Evolutionary conservation across 2,113 vertebrate genomes (phyloP).

Genomic region (Jaculus jaculus): DNA sequence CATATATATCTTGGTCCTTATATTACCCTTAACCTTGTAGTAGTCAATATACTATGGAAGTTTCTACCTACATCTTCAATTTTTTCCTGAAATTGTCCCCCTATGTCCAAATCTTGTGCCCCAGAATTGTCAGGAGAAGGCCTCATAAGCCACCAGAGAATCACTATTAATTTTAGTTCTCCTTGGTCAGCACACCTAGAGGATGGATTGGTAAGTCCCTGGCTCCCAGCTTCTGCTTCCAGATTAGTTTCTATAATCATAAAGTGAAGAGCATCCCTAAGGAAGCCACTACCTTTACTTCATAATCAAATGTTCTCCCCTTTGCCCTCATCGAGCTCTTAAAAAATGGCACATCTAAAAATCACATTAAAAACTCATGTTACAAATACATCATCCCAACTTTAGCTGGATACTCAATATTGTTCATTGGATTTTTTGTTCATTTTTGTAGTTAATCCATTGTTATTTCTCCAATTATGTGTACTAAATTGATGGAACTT

Average conservation of each 20-base stretch:
- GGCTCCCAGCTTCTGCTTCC: not conserved
- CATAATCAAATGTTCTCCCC: not conserved
- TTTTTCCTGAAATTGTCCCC: not conserved
- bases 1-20: not conserved
- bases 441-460: not conserved
- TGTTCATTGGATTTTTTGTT: not conserved
- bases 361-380: not conserved
- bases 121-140: not conserved
- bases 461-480: not conserved
- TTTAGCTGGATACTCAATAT: not conserved
- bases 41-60: not conserved
- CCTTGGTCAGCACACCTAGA: not conserved
- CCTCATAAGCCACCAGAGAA: not conserved
- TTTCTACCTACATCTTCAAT: not conserved
- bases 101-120: not conserved
- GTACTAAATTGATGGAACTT: not conserved
- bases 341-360: not conserved
- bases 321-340: not conserved
- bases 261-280: not conserved
- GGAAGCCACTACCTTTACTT: not conserved
- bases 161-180: not conserved
- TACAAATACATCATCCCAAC: not conserved
- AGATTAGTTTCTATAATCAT: not conserved
- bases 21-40: rapidly evolving
- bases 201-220: not conserved